Evolutionary conservation across 2,888 invertebrate genomes (phyloP).

Genomic region (Corythucha ciliata): DNA sequence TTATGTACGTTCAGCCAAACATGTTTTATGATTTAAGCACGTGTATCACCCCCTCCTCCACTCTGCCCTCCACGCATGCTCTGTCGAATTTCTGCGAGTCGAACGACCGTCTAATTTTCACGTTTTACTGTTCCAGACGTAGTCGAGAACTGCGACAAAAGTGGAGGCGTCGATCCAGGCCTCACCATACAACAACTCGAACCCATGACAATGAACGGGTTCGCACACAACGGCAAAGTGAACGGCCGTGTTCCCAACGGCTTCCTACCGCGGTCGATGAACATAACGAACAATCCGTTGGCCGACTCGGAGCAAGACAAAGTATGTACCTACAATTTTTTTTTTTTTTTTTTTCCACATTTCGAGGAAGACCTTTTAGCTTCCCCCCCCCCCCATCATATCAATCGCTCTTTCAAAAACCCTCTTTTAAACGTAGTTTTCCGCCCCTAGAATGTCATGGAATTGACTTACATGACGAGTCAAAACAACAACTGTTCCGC

Average conservation of each 20-base stretch:
- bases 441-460: constrained; percentile 53
- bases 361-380: background rate
- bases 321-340: constrained; percentile 46
- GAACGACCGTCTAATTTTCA: too few species aligned
- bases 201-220: constrained; percentile 37
- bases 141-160: constrained; percentile 42
- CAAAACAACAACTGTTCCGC: constrained; percentile 49
- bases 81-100: too few species aligned
- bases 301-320: constrained; percentile 56
- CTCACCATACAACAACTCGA: constrained; percentile 37
- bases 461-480: constrained; percentile 58
- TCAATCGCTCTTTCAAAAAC: background rate
- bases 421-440: constrained; percentile 38
- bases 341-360: too few species aligned
- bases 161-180: constrained; percentile 40
- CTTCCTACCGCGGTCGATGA: constrained; percentile 46
- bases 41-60: too few species aligned
- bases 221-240: constrained; percentile 37
- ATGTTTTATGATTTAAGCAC: too few species aligned
- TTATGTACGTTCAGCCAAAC: too few species aligned
- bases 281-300: constrained; percentile 66
- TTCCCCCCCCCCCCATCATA: background rate
- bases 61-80: too few species aligned
- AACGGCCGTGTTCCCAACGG: constrained; percentile 44
- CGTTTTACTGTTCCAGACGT: constrained; percentile 38